These are phyloP conservation scores for Drosophila subobscura DNA, from an alignment of 1,140 invertebrate species.

Conservation along the genomic window DNA sequence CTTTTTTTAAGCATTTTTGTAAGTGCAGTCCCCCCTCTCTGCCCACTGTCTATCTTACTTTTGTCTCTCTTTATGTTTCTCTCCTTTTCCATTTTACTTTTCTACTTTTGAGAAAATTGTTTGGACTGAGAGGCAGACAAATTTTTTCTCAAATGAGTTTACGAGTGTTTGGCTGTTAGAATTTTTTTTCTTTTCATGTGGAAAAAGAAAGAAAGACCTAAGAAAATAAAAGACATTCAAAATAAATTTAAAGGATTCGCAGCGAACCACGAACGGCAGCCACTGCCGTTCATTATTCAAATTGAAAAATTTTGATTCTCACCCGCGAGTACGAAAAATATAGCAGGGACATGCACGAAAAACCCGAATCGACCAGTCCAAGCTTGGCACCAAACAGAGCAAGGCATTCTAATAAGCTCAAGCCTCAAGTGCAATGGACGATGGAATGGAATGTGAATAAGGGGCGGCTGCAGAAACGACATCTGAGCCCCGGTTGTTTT, in stretches of 20 bases:
- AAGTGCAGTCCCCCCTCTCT: slow-evolving; percentile 1
- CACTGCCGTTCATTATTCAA: slow-evolving; percentile 75
- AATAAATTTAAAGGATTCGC: slow-evolving; percentile 79
- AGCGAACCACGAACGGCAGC: slow-evolving; percentile 36
- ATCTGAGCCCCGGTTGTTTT: slow-evolving; percentile 29
- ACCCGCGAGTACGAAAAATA: slow-evolving; percentile 47
- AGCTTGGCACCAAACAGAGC: slow-evolving; percentile 46
- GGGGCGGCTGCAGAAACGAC: slow-evolving; percentile 1
- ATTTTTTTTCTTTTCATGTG: slow-evolving; percentile 32
- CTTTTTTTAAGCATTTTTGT: background rate
- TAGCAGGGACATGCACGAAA: background rate
- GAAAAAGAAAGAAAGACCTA: slow-evolving; percentile 32
- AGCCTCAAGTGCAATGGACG: slow-evolving; percentile 66
- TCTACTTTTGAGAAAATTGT: slow-evolving; percentile 74
- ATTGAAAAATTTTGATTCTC: slow-evolving; percentile 82
- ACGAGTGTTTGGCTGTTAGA: slow-evolving; percentile 75
- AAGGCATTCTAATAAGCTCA: slow-evolving; percentile 69
- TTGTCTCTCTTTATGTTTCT: background rate
- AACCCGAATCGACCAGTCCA: slow-evolving; percentile 7
- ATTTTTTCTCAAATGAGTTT: slow-evolving; percentile 76
- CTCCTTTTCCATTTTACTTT: slow-evolving; percentile 21
- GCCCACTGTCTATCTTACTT: background rate
- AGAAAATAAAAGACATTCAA: slow-evolving; percentile 56
- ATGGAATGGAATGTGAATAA: slow-evolving; percentile 1
- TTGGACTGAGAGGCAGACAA: slow-evolving; percentile 55